phyloP scores from a whole-genome alignment of 2,888 invertebrate genomes.

The Callyntrura sp. region DNA sequence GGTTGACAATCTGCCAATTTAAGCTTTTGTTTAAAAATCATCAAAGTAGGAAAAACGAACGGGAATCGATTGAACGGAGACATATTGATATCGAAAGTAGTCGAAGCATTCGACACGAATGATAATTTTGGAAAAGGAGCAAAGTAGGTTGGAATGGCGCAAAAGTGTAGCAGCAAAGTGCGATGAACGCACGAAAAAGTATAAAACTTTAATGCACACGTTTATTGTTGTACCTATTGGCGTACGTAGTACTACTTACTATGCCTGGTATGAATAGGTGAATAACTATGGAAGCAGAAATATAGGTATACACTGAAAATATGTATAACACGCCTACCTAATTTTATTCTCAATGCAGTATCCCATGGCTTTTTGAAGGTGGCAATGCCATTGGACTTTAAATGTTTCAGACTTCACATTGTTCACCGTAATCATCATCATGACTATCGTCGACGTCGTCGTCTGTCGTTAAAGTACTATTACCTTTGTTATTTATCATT shows the following conservation, averaged over 20 bases:
- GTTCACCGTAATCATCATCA: slow-evolving; percentile 41
- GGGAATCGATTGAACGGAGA: neutral
- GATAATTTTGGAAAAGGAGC: neutral
- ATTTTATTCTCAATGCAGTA: neutral
- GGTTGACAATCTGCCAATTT: slow-evolving; percentile 9
- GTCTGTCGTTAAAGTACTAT: neutral
- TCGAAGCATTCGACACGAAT: too few species aligned
- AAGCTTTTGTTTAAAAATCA: neutral
- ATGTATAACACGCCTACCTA: neutral
- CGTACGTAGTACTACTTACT: neutral
- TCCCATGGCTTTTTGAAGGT: slow-evolving; percentile 60
- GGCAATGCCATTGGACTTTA: slow-evolving; percentile 76
- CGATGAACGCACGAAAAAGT: slow-evolving; percentile 41
- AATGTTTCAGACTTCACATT: slow-evolving; percentile 68
- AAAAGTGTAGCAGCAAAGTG: slow-evolving; percentile 11
- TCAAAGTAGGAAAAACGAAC: neutral
- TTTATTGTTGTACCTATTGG: slow-evolving; percentile 21
- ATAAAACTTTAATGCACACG: slow-evolving; percentile 11
- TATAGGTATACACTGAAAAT: neutral
- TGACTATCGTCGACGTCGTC: slow-evolving; percentile 20
- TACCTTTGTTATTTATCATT: slow-evolving; percentile 26
- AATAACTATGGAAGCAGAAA: neutral
- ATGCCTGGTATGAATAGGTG: slow-evolving; percentile 8
- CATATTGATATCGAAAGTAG: neutral
- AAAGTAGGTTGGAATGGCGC: neutral